Evolutionary conservation across 30 jellyfish, hydroid and myxozoan species (phyloP).

Genomic region (Turritopsis rubra): DNA sequence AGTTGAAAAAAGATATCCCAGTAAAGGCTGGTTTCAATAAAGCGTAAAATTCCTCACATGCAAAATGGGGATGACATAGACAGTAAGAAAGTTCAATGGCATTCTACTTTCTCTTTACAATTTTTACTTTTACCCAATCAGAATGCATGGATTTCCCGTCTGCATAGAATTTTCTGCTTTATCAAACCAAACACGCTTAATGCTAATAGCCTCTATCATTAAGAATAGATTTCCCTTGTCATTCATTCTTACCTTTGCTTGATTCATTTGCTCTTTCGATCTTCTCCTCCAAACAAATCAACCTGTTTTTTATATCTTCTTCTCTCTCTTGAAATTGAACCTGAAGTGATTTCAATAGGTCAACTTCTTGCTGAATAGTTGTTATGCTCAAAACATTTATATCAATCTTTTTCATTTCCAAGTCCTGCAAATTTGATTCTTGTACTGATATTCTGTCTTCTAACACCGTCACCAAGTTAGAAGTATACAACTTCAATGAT

Average conservation of each 20-base stretch:
- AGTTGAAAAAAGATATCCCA: no score
- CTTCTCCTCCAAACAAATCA: not conserved
- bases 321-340: not conserved
- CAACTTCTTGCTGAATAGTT: not conserved
- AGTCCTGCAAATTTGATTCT: not conserved
- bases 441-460: not conserved
- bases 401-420: slow-evolving; percentile 1
- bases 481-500: not conserved
- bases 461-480: not conserved
- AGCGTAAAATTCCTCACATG: no score
- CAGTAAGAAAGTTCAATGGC: no score
- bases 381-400: not conserved
- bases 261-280: not conserved
- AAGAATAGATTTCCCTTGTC: no score
- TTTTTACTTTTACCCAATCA: no score
- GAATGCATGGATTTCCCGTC: no score
- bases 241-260: not conserved
- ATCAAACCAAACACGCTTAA: no score
- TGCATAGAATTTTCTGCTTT: no score
- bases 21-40: no score
- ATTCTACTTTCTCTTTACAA: no score
- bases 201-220: no score
- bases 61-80: no score
- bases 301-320: not conserved
- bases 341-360: not conserved